Base-by-base conservation (phyloP, 2,888 invertebrate genomes). In the Ophioninae sp. region DNA sequence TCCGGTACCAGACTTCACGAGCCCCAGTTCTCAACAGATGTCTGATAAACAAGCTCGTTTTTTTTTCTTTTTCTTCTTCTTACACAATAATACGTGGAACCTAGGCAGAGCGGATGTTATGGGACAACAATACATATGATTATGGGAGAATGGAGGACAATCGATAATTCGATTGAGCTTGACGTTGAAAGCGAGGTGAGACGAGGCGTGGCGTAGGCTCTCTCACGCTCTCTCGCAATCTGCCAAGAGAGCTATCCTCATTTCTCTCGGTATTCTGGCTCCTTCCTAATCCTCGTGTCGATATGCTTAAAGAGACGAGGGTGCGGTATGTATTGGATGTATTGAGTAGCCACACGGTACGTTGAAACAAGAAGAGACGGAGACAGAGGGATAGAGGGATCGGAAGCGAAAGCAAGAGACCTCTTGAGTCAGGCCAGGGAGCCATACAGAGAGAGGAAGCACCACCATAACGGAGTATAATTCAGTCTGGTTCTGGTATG, bases 401-500 rank as follows among this genome's bases (percentile, higher is more conserved):
- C 17, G 50, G 50, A 17, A 50, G 81, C 56, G 65, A 64, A 65
- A 59, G 59, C 59, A 21, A 23, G 68, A 74, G 73, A 79, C 76
- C 79, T 79, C 82, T 84, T 76, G 59, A 69, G 84, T 82, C 65
- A 86, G 86, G 82, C 68, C 74, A 84, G 79, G 84, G 81, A 86
- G 78, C 88, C 88, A 89, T 87, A 87, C 65, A 68, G 79, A 79
- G 79, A 79, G 79, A 79, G 79, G 88, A 88, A 86, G 88, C 88
- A 88, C 84, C 87, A 89, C 89, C 89, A 91, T 91, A 90, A 90
- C 90, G 87, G 89, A 89, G 88, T 89, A 90, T 91, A 90, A 91
- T 91, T 91, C 90, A 91, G 89, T 88, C 87, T 87, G 86, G 88
- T 88, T 89, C 88, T 87, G 81, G 89, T 90, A 90, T 90, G 91